Conservation (phyloP, 2,113 vertebrate genomes). For the Megalops atlanticus region DNA sequence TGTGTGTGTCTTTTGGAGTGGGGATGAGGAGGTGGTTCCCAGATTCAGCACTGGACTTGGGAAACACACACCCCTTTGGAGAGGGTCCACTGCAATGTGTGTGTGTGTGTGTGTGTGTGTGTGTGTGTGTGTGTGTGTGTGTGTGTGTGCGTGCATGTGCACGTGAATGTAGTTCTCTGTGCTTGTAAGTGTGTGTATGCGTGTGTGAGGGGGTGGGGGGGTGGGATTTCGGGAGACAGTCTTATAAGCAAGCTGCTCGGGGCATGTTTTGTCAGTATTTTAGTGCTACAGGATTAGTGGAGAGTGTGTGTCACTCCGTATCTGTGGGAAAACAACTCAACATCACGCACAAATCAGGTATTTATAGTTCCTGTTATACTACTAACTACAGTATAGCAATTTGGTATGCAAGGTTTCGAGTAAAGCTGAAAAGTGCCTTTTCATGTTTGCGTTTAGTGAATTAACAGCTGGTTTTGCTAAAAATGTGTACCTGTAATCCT, state of each 20-base stretch:
- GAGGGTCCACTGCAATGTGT: not conserved
- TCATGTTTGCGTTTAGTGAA: not conserved
- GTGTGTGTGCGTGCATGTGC: constrained; percentile 21
- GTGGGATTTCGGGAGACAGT: constrained; percentile 19
- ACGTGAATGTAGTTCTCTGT: not conserved
- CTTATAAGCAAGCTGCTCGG: constrained; percentile 54
- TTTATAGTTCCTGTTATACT: not conserved
- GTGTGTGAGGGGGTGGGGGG: not conserved
- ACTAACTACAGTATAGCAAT: not conserved
- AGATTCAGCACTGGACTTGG: not conserved
- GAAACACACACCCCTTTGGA: not conserved
- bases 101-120: constrained; percentile 10
- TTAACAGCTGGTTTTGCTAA: not conserved
- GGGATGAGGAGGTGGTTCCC: not conserved
- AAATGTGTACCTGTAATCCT: not conserved
- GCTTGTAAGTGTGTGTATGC: constrained; percentile 3
- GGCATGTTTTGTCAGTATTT: constrained; percentile 46
- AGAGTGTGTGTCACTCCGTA: constrained; percentile 29
- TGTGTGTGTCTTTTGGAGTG: not conserved
- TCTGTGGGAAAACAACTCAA: constrained; percentile 24
- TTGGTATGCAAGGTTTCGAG: not conserved
- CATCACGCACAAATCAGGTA: constrained; percentile 24
- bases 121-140: not conserved
- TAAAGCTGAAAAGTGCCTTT: not conserved
- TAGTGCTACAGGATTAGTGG: constrained; percentile 20